Base-by-base conservation (phyloP, 2,888 invertebrate genomes). In the Cecidostiba fungosa region DNA sequence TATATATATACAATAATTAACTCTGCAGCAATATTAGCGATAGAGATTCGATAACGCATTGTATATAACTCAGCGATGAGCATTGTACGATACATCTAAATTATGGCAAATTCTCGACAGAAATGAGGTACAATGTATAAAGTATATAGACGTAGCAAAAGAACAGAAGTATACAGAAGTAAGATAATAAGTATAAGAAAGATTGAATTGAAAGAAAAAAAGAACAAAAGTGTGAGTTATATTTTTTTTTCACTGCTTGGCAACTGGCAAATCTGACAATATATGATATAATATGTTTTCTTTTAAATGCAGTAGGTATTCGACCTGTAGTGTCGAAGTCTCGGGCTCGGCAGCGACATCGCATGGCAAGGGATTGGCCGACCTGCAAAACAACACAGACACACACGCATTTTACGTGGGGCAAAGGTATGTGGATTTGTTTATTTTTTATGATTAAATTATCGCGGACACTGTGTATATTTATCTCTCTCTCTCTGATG, bases 271-370 rank as follows among this genome's bases (percentile, higher is more conserved):
- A 36, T 78, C 3, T 50, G 32, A 54, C 50, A 70, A 69, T 23
- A 26, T 69, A n/a, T n/a, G n/a, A n/a, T 10, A 19, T 54, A 54
- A 5, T 50, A 50, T 50, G 50, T 19, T 36, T n/a, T 19, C 19
- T n/a, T 88, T 89, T 89, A 81, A 89, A 88, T 89, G 87, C 88
- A 87, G 88, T 86, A 59, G 54, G 54, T 59, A 89, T 91, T 92
- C 93, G 96, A 96, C 96, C 96, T 96, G 96, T 96, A 96, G 94
- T 96, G 96, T 94, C 96, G 96, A 94, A 96, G 96, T 94, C 96
- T 95, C 94, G 96, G 96, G 90, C 92, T 93, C 93, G 91, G 93
- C 92, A 92, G 90, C 92, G 93, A 93, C 93, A 93, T 93, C 92
- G 93, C 93, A 93, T 93, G 92, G 92, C 92, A 93, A 92, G 92